A percentile compares a stretch with the other conserved stretches of the same genome.
phyloP scores from a whole-genome alignment of 2,888 invertebrate genomes.

The Dascillus cervinus region DNA sequence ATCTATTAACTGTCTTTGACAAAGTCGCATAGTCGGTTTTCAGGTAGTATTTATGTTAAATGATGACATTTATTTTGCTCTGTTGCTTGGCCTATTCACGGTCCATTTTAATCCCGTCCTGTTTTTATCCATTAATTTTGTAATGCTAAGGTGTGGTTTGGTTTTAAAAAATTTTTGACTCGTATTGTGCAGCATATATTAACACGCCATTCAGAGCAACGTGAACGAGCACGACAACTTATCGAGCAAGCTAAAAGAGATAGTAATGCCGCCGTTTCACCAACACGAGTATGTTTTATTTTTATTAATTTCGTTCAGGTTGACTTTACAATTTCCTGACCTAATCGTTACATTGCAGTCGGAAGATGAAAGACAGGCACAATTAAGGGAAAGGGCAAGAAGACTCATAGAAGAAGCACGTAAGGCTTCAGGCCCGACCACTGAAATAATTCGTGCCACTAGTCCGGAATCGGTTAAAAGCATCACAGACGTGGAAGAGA shows the following conservation, averaged over 20 bases:
- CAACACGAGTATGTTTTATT: conserved; percentile 44
- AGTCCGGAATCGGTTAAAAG: conserved; percentile 32
- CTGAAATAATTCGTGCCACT: conserved; percentile 35
- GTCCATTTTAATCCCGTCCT: conserved; percentile 12
- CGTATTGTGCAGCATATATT: conserved; percentile 57
- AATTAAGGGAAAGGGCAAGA: conserved; percentile 80
- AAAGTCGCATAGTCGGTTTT: too few relatives aligned
- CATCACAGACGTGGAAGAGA: conserved; percentile 29
- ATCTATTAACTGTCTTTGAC: too few relatives aligned
- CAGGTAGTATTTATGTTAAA: too few relatives aligned
- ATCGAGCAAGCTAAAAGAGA: conserved; percentile 72
- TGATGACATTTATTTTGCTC: too few relatives aligned
- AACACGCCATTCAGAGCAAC: conserved; percentile 75
- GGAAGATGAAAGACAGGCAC: conserved; percentile 80
- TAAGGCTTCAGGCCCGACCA: conserved; percentile 45
- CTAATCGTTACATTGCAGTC: conserved; percentile 39
- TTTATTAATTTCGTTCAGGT: too few relatives aligned
- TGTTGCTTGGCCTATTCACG: conserved; percentile 1
- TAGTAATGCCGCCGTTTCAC: conserved; percentile 32
- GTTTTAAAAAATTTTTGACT: conserved; percentile 39
- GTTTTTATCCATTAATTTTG: conserved; percentile 19
- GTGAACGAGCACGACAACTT: conserved; percentile 75
- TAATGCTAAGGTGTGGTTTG: conserved; percentile 34
- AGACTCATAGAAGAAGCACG: conserved; percentile 83
- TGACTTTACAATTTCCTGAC: too few relatives aligned